Conservation (phyloP, 1,140 invertebrate species). For the Cydia strobilella region DNA sequence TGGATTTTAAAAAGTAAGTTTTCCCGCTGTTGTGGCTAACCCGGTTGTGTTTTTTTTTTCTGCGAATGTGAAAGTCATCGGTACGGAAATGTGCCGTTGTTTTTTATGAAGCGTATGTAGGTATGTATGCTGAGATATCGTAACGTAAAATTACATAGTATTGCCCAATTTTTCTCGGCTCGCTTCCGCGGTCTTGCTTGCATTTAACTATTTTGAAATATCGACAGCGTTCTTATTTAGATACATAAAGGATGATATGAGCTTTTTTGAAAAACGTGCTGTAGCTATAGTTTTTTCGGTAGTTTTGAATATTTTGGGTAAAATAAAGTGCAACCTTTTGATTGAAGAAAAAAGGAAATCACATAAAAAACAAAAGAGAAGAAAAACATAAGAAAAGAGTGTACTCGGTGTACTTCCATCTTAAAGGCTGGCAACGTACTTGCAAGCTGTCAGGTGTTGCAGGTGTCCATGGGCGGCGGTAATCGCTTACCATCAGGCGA, state of each 20-base stretch:
- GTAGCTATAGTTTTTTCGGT: too few relatives aligned
- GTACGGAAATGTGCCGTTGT: neutral
- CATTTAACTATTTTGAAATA: slow-evolving; percentile 22
- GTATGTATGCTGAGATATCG: slow-evolving; percentile 28
- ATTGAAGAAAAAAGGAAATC: too few relatives aligned
- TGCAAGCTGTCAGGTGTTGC: too few relatives aligned
- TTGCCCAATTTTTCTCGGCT: slow-evolving; percentile 17
- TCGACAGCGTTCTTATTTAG: neutral
- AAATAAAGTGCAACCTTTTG: too few relatives aligned
- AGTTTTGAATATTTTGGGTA: too few relatives aligned
- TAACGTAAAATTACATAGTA: slow-evolving; percentile 22
- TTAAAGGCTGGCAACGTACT: too few relatives aligned
- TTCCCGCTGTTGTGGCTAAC: neutral
- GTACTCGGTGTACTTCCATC: too few relatives aligned
- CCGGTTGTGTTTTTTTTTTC: slow-evolving; percentile 12
- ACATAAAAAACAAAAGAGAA: too few relatives aligned
- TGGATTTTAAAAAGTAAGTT: slow-evolving; percentile 25
- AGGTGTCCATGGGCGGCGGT: too few relatives aligned
- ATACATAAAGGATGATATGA: neutral
- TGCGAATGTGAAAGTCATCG: slow-evolving; percentile 20
- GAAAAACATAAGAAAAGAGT: too few relatives aligned
- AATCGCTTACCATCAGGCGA: too few relatives aligned
- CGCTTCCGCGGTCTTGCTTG: slow-evolving; percentile 7
- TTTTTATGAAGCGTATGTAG: slow-evolving; percentile 26
- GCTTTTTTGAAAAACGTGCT: neutral